Conservation (phyloP, 2,888 invertebrate genomes). For the Acleris emargana region DNA sequence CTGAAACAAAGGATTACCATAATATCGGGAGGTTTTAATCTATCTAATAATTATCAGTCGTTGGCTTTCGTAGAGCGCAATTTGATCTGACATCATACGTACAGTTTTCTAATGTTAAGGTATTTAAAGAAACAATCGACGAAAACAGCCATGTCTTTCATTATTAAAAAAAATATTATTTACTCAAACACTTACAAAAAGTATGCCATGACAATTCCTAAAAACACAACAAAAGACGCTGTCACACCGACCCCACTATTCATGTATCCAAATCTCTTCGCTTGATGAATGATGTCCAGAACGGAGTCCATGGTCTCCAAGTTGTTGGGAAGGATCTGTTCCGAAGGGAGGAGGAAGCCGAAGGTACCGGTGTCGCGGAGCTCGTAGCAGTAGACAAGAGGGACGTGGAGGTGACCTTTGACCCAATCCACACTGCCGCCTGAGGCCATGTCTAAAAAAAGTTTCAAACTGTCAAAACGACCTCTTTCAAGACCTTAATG, state of each 20-base stretch:
- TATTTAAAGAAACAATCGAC: no score
- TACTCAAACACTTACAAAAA: conserved; percentile 6
- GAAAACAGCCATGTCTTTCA: no score
- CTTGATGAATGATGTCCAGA: conserved; percentile 66
- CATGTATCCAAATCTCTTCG: conserved; percentile 65
- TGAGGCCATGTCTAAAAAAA: conserved; percentile 82
- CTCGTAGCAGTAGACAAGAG: conserved; percentile 88
- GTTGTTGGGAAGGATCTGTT: conserved; percentile 86
- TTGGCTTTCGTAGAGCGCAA: no score
- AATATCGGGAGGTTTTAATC: no score
- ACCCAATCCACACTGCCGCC: conserved; percentile 91
- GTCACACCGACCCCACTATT: conserved; percentile 39
- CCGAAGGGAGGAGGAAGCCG: conserved; percentile 88
- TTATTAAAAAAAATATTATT: no score
- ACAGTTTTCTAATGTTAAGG: no score
- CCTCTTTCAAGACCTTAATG: no score
- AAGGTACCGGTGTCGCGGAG: conserved; percentile 86
- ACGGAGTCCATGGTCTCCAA: conserved; percentile 83
- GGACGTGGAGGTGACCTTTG: conserved; percentile 85
- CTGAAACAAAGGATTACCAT: no score
- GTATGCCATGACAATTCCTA: conserved; percentile 19
- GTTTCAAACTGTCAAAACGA: no score
- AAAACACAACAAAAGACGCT: conserved; percentile 35
- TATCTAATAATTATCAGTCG: no score
- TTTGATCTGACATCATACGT: no score